Percentiles rank a stretch among this genome's conserved stretches.
phyloP scores from a whole-genome alignment of 2,113 vertebrate genomes.

The Muntiacus muntjak region DNA sequence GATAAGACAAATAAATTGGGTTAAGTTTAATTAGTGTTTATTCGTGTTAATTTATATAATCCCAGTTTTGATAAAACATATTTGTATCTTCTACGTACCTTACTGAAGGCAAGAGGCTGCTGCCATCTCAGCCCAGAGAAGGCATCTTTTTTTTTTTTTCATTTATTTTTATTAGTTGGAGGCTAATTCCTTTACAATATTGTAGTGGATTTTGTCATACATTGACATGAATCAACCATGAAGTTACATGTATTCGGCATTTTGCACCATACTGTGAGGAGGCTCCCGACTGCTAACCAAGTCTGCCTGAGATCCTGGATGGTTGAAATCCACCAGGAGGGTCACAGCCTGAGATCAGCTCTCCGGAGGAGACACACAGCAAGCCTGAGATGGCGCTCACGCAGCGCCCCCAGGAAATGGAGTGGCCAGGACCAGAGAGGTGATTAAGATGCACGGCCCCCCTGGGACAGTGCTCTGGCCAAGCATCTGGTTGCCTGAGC shows the following conservation, averaged over 20 bases:
- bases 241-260: not conserved
- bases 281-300: not conserved
- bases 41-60: not conserved
- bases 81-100: not conserved
- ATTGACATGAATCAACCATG: too few relatives aligned
- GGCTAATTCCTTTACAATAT: too few relatives aligned
- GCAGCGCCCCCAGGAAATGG: fast-evolving
- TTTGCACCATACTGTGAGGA: not conserved
- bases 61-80: not conserved
- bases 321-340: not conserved
- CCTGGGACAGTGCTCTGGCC: not conserved
- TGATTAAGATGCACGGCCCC: not conserved
- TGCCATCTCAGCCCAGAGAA: not conserved
- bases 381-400: not conserved
- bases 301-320: not conserved
- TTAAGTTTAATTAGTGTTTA: not conserved
- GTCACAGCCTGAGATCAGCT: not conserved
- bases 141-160: not conserved
- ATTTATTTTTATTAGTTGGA: too few relatives aligned
- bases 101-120: not conserved
- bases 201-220: too few relatives aligned
- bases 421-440: fast-evolving
- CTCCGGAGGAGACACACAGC: not conserved
- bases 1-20: not conserved
- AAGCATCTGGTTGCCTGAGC: not conserved